Percentiles rank a stretch among this genome's conserved stretches.
Conservation (phyloP, 2,797 vertebrate species). For the Melopsittacus undulatus region DNA sequence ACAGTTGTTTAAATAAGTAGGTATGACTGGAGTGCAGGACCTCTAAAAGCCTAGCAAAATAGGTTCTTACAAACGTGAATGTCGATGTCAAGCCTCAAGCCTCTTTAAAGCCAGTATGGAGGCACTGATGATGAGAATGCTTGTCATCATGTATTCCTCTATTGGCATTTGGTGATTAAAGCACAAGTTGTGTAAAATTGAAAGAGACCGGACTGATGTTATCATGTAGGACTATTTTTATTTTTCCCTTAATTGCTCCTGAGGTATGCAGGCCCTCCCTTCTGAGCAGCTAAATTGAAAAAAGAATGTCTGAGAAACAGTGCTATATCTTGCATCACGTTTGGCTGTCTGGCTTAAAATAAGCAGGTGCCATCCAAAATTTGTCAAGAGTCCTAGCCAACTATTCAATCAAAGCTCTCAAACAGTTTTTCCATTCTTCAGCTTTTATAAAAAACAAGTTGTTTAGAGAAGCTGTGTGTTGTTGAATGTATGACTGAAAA, state of each 20-base stretch:
- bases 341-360: neutral
- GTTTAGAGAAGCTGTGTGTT: neutral
- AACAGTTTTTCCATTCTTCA: neutral
- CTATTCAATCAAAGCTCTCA: neutral
- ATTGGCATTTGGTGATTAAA: neutral
- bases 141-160: neutral
- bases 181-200: neutral
- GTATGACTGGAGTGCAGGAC: neutral
- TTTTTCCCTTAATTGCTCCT: neutral
- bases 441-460: neutral
- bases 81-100: neutral
- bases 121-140: neutral
- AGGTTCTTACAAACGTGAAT: neutral
- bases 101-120: neutral
- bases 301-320: neutral
- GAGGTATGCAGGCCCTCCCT: neutral
- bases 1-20: neutral
- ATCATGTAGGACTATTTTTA: neutral
- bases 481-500: neutral
- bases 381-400: neutral
- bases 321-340: neutral
- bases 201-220: neutral
- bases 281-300: constrained; percentile 1
- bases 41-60: neutral
- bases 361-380: neutral